These are phyloP conservation scores for Euphydryas editha DNA, from an alignment of 2,888 invertebrate genomes.

Conservation along the genomic window DNA sequence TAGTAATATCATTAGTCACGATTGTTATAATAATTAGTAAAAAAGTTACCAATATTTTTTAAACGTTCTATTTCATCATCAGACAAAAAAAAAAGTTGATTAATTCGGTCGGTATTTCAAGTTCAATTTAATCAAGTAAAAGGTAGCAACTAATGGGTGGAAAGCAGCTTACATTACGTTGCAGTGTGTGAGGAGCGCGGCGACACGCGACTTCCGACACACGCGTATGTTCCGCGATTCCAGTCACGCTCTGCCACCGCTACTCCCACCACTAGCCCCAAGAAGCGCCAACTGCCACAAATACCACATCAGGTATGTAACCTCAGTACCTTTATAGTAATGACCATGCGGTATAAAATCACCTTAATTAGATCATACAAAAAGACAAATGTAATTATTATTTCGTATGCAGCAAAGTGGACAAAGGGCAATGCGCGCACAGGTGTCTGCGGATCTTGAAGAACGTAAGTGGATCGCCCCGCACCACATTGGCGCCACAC, in stretches of 20 bases:
- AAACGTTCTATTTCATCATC: not conserved
- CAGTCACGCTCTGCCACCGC: slow-evolving; percentile 95
- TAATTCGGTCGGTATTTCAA: not conserved
- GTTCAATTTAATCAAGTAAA: not conserved
- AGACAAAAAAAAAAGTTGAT: not conserved
- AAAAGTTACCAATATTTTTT: not conserved
- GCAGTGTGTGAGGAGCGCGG: slow-evolving; percentile 54
- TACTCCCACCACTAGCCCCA: slow-evolving; percentile 97
- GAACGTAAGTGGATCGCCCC: slow-evolving; percentile 87
- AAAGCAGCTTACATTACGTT: slow-evolving; percentile 39
- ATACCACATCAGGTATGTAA: slow-evolving; percentile 88
- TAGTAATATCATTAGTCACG: slow-evolving; percentile 15
- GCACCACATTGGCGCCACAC: slow-evolving; percentile 91
- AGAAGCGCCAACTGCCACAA: slow-evolving; percentile 97
- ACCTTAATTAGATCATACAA: not conserved
- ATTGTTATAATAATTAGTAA: not conserved
- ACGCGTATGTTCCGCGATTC: slow-evolving; percentile 87
- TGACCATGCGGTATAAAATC: too few relatives aligned
- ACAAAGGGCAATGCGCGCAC: slow-evolving; percentile 87
- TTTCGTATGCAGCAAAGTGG: slow-evolving; percentile 66
- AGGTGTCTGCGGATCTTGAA: slow-evolving; percentile 89
- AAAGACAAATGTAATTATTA: not conserved
- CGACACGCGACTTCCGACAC: slow-evolving; percentile 75
- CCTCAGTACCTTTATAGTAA: not conserved
- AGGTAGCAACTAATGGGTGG: slow-evolving; percentile 32